These are phyloP conservation scores for Parotocinclus haroldoi DNA, from an alignment of 2,797 vertebrate genomes.

Conservation along the genomic window DNA sequence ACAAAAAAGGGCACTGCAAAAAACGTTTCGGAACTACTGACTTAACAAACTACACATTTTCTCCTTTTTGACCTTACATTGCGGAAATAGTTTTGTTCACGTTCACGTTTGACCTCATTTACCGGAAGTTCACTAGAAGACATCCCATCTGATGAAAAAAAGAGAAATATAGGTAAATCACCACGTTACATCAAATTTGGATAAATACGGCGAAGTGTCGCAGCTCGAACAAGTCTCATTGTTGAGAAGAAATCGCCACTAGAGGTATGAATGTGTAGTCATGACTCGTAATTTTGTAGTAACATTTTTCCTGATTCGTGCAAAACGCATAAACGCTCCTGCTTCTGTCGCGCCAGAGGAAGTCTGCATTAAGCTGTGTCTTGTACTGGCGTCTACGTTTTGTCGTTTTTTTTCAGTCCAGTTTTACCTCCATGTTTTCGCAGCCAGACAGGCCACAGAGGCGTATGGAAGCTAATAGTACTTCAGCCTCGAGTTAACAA, in stretches of 20 bases:
- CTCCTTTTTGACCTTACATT: slow-evolving; percentile 18
- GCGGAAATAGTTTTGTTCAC: not conserved
- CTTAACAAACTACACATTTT: no score
- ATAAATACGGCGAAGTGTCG: slow-evolving; percentile 76
- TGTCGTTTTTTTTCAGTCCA: slow-evolving; percentile 45
- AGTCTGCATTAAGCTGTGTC: slow-evolving; percentile 74
- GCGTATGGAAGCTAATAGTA: no score
- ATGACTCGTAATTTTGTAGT: slow-evolving; percentile 59
- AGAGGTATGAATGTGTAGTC: slow-evolving; percentile 69
- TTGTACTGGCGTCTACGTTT: slow-evolving; percentile 66
- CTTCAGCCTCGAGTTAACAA: no score
- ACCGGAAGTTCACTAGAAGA: slow-evolving; percentile 58
- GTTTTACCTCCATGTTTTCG: no score
- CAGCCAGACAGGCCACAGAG: no score
- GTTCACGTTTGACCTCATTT: slow-evolving; percentile 42
- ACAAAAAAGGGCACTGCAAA: no score
- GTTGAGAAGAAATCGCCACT: slow-evolving; percentile 62
- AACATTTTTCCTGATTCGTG: slow-evolving; percentile 66
- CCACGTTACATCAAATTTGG: slow-evolving; percentile 71
- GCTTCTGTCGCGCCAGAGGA: slow-evolving; percentile 71
- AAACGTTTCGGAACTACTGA: no score
- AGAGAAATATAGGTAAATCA: slow-evolving; percentile 65
- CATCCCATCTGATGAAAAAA: slow-evolving; percentile 55
- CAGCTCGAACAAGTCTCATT: slow-evolving; percentile 68
- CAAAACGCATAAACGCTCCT: slow-evolving; percentile 49